Conservation (phyloP, 2,797 vertebrate species). For the Sebastiscus tertius region DNA sequence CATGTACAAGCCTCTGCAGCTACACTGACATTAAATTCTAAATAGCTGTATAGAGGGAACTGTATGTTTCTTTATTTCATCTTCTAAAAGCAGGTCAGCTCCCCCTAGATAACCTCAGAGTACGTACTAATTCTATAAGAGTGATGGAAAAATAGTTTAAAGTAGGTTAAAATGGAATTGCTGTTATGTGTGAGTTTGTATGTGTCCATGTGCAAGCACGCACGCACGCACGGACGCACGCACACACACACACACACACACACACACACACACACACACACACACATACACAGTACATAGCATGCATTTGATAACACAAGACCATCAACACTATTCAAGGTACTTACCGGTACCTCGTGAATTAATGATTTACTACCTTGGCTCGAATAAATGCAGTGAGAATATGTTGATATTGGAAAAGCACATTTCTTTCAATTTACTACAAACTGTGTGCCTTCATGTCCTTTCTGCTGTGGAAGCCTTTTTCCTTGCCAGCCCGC, state of each 20-base stretch:
- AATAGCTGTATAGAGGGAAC: conserved; percentile 28
- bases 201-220: not conserved
- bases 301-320: conserved; percentile 5
- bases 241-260: not conserved
- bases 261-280: not conserved
- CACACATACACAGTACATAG: not conserved
- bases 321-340: conserved; percentile 17
- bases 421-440: conserved; percentile 65
- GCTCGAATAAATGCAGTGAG: conserved; percentile 48
- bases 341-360: conserved; percentile 20
- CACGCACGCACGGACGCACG: not conserved
- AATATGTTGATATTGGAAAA: conserved; percentile 62
- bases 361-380: conserved; percentile 57
- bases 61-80: conserved; percentile 47
- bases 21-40: conserved; percentile 40
- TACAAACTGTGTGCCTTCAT: conserved; percentile 36
- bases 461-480: conserved; percentile 49
- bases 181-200: conserved; percentile 2
- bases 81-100: conserved; percentile 70
- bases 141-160: conserved; percentile 32
- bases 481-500: conserved; percentile 38
- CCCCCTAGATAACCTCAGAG: conserved; percentile 62
- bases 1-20: conserved; percentile 33
- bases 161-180: conserved; percentile 56
- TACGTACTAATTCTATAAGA: conserved; percentile 65